Evolutionary conservation across 2,888 invertebrate species (phyloP), one percentile per base, ranked within the genome.

Genomic region (Dryomyza anilis): DNA sequence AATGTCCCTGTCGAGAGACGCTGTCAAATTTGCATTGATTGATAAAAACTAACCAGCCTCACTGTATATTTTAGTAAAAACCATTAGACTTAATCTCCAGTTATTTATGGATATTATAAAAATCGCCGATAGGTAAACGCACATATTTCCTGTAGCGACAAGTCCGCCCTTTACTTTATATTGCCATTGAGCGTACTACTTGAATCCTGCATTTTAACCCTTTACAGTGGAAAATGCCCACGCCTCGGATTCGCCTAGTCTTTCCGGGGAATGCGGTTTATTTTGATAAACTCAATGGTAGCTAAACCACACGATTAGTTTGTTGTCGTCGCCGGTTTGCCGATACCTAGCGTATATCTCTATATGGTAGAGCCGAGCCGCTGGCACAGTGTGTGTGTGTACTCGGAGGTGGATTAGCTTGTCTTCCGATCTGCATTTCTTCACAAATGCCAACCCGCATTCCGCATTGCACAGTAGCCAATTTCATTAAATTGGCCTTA

Each of bases 261-360:
- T 77, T 77, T 71, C 74, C 69, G 71, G 74, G 73, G 64, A 58
- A 53, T 55, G 53, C 62, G 70, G 68, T 72, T 71, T 79, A 78
- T 79, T 79, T 78, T 76, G 75, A 76, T 76, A 69, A 71, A 73
- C 76, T 78, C 77, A 76, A 79, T 78, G 74, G 74, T 73, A 76
- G 74, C 78, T 76, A 76, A 79, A 81, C 80, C 81, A 75, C 80
- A 81, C 79, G 78, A 80, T 81, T 79, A 81, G 76, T 76, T 72
- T 53, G 55, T 33, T 55, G 53, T 27, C 52, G 43, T 59, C 14
- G 36, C 27, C 53, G 6, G 50, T 16, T 60, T 14, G 33, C 50
- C 33, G 27, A 8, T 60, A 23, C 30, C 29, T 43, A 14, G 10
- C 3, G 39, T n/a, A 14, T 6, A n/a, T 52, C 25, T 48, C 60